Conservation (phyloP, 2,113 vertebrate species). For the Lucifuga dentata region DNA sequence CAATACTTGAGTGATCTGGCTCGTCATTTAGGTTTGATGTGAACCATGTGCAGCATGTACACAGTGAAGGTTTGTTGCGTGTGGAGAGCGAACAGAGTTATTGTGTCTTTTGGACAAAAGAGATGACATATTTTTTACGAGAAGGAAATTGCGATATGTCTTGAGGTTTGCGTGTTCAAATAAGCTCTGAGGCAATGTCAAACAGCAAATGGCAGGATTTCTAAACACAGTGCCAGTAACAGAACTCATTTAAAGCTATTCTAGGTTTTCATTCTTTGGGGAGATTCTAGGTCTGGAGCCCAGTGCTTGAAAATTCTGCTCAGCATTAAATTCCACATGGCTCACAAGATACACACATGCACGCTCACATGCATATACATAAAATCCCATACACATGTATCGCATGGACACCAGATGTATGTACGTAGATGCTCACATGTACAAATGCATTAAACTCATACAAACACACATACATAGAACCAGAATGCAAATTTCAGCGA, state of each 20-base stretch:
- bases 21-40: constrained; percentile 46
- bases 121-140: constrained; percentile 8
- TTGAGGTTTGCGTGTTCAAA: constrained; percentile 3
- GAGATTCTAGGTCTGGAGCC: constrained; percentile 20
- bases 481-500: too few species aligned
- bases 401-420: too few species aligned
- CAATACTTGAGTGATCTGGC: constrained; percentile 28
- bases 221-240: constrained; percentile 4
- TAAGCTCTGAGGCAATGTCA: constrained; percentile 25
- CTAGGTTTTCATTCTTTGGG: constrained; percentile 11
- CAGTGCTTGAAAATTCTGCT: constrained; percentile 34
- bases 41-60: constrained; percentile 52
- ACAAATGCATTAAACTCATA: too few species aligned
- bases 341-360: constrained; percentile 19
- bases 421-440: too few species aligned
- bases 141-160: constrained; percentile 9
- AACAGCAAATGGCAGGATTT: constrained; percentile 21
- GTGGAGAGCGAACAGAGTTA: constrained; percentile 24
- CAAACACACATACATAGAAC: too few species aligned
- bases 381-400: too few species aligned
- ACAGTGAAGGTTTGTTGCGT: constrained; percentile 24
- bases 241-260: constrained; percentile 43
- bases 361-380: background rate
- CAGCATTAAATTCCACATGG: constrained; percentile 37
- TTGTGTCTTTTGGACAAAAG: constrained; percentile 21